Percentiles rank a stretch among this genome's conserved stretches.
phyloP scores from a whole-genome alignment of 2,113 vertebrate genomes.

The Orcinus orca region DNA sequence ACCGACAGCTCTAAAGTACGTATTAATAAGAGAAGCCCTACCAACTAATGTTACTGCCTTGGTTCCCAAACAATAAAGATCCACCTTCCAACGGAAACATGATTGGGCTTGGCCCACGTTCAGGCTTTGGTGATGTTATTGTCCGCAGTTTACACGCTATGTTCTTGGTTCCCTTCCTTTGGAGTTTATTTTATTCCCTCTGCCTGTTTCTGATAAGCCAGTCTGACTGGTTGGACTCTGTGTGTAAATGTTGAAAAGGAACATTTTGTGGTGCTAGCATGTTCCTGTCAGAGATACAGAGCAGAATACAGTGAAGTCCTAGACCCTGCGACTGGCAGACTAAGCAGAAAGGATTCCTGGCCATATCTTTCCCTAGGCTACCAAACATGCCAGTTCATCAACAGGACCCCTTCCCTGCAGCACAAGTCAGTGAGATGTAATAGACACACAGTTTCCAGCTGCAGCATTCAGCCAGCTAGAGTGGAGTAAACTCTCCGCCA shows the following conservation, averaged over 20 bases:
- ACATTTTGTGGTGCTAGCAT: conserved; percentile 49
- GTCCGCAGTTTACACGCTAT: conserved; percentile 63
- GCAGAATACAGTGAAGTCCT: conserved; percentile 24
- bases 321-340: background rate
- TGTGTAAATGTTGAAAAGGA: conserved; percentile 80
- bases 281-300: conserved; percentile 70
- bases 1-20: conserved; percentile 72
- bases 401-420: rapidly evolving
- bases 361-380: conserved; percentile 13
- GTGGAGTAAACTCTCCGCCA: background rate
- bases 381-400: background rate
- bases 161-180: conserved; percentile 83
- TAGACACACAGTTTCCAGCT: background rate
- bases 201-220: conserved; percentile 82
- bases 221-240: conserved; percentile 85
- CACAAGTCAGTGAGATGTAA: background rate
- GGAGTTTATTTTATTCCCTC: conserved; percentile 86
- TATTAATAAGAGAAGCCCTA: conserved; percentile 67
- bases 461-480: background rate
- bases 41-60: conserved; percentile 74
- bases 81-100: conserved; percentile 79
- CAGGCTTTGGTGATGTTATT: conserved; percentile 75
- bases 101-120: conserved; percentile 82
- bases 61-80: conserved; percentile 77
- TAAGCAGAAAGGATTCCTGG: background rate